phyloP scores from a whole-genome alignment of 2,113 vertebrate genomes.

The Jaculus jaculus region DNA sequence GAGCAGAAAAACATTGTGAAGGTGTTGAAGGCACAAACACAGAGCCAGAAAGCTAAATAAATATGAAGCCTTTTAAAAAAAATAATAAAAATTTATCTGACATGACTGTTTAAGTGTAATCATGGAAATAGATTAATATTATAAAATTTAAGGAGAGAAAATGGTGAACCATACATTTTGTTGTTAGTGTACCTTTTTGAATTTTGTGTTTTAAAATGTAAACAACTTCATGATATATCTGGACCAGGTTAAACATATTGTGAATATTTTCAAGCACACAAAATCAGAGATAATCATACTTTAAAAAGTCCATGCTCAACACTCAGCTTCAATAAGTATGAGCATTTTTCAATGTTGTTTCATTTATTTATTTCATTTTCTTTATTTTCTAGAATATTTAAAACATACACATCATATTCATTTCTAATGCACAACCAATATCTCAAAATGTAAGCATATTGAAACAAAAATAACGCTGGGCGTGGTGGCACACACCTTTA shows the following conservation, averaged over 20 bases:
- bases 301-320: not conserved
- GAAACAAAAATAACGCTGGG: not conserved
- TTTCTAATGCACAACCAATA: not conserved
- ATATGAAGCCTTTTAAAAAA: no score
- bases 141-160: not conserved
- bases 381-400: not conserved
- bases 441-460: not conserved
- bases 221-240: not conserved
- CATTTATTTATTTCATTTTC: not conserved
- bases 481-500: no score
- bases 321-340: not conserved
- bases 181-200: not conserved
- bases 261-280: not conserved
- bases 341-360: not conserved
- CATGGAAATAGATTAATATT: not conserved
- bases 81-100: not conserved
- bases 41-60: no score
- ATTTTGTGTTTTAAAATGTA: not conserved
- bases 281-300: not conserved
- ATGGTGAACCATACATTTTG: not conserved
- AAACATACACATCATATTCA: not conserved
- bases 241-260: not conserved
- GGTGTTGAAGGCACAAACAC: no score
- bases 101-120: not conserved
- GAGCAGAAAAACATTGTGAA: no score